Conservation (phyloP, 2,888 invertebrate genomes). For the Habrosyne pyritoides region DNA sequence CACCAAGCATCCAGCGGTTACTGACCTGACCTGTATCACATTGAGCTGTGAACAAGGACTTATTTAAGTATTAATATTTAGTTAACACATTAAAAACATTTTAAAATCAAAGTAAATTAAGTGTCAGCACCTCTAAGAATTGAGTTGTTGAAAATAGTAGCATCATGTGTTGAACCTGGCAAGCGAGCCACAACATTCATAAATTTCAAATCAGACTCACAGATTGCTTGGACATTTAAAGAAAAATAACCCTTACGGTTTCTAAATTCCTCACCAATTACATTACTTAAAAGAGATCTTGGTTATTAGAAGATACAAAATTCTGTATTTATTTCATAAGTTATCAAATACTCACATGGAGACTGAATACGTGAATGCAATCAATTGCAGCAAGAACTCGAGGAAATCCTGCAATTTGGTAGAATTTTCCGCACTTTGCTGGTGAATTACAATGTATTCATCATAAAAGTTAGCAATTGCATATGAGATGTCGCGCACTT, state of each 20-base stretch:
- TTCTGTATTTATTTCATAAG: too few species aligned
- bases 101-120: constrained; percentile 3
- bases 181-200: constrained; percentile 19
- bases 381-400: constrained; percentile 32
- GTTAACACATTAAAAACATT: constrained; percentile 8
- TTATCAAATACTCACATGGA: constrained; percentile 21
- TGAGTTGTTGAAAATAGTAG: constrained; percentile 28
- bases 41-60: constrained; percentile 16
- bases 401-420: constrained; percentile 26
- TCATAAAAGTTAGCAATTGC: constrained; percentile 29
- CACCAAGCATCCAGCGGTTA: constrained; percentile 22
- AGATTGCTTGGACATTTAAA: constrained; percentile 25
- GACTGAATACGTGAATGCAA: constrained; percentile 31
- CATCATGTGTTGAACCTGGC: constrained; percentile 23
- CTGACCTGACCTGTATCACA: constrained; percentile 21
- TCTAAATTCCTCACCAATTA: constrained; percentile 18
- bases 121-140: constrained; percentile 15
- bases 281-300: too few species aligned
- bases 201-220: constrained; percentile 18
- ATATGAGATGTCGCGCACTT: constrained; percentile 24
- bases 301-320: too few species aligned
- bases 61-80: constrained; percentile 3
- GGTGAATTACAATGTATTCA: constrained; percentile 25
- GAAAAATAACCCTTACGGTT: constrained; percentile 24
- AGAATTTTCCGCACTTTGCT: constrained; percentile 21